Evolutionary conservation across 1,140 invertebrate genomes (phyloP).

Genomic region (Asobara japonica): DNA sequence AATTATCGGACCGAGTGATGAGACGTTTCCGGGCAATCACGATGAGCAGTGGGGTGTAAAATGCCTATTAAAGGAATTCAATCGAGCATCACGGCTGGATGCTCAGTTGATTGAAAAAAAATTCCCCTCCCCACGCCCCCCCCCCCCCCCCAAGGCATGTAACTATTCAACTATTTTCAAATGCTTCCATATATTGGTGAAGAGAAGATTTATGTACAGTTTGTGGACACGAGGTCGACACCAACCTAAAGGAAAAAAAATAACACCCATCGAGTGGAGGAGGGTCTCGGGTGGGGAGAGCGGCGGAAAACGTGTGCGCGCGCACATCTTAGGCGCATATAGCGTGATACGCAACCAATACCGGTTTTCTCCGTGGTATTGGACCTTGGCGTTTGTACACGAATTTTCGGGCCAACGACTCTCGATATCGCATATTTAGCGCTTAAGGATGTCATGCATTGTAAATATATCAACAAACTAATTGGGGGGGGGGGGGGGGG

Average conservation of each 20-base stretch:
- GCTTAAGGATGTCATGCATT: no score
- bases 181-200: conserved; percentile 28
- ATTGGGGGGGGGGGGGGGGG: no score
- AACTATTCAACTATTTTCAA: conserved; percentile 14
- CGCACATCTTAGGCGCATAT: background rate
- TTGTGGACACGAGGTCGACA: conserved; percentile 30
- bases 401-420: conserved; percentile 31
- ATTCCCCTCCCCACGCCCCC: no score
- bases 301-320: background rate
- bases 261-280: background rate
- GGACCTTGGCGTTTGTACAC: background rate
- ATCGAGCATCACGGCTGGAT: conserved; percentile 28
- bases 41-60: conserved; percentile 30
- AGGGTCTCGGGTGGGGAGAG: background rate
- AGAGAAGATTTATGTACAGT: conserved; percentile 31
- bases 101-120: conserved; percentile 32
- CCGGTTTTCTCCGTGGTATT: background rate
- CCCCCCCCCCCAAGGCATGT: background rate
- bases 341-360: no score
- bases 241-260: background rate
- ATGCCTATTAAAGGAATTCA: conserved; percentile 31
- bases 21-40: conserved; percentile 32
- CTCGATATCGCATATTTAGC: background rate
- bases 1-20: conserved; percentile 29
- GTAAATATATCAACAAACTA: no score